Percentiles rank a stretch among this genome's conserved stretches.
Conservation (phyloP, 1,140 invertebrate species). For the Drosophila albomicans region DNA sequence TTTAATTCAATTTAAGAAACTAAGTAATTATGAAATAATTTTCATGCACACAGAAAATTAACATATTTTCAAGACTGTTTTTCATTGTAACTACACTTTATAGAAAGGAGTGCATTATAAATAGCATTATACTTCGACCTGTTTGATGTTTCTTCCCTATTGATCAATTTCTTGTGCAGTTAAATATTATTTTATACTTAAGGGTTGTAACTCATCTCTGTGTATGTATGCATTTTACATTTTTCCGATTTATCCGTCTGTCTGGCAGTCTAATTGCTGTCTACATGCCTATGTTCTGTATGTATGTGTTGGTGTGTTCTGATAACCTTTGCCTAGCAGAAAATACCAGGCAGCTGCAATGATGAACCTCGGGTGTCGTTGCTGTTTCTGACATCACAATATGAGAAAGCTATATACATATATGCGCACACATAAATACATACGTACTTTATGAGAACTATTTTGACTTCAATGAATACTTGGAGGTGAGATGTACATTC, state of each 20-base stretch:
- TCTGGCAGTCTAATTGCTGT: background rate
- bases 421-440: constrained; percentile 22
- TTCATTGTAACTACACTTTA: too few species aligned
- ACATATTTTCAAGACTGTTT: too few species aligned
- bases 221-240: background rate
- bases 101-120: too few species aligned
- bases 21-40: too few species aligned
- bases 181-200: too few species aligned
- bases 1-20: too few species aligned
- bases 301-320: constrained; percentile 19
- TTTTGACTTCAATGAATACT: constrained; percentile 14
- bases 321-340: constrained; percentile 57
- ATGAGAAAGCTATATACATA: constrained; percentile 12
- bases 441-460: constrained; percentile 7
- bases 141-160: too few species aligned
- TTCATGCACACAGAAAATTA: too few species aligned
- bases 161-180: too few species aligned
- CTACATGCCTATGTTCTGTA: background rate
- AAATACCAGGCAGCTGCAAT: constrained; percentile 62
- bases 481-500: constrained; percentile 8
- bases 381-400: constrained; percentile 15
- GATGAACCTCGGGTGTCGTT: constrained; percentile 57
- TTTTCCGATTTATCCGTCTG: too few species aligned
- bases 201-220: too few species aligned
- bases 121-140: too few species aligned